Evolutionary conservation across 2,113 vertebrate genomes (phyloP).

Genomic region (Pogona vitticeps): DNA sequence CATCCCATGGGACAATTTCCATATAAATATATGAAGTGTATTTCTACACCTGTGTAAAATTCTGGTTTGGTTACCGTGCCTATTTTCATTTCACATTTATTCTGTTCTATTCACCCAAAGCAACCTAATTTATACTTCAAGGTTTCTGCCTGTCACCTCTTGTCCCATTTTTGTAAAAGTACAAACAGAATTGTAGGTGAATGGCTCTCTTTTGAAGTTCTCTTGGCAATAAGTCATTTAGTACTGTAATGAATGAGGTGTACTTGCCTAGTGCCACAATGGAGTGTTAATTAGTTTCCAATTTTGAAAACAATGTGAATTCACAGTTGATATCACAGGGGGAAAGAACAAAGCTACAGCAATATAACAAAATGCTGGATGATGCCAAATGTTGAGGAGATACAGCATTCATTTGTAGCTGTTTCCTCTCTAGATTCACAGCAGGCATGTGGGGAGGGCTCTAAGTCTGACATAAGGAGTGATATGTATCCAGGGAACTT

Average conservation of each 20-base stretch:
- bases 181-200: not conserved
- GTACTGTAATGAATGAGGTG: slow-evolving; percentile 24
- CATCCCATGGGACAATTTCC: too few relatives aligned
- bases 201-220: not conserved
- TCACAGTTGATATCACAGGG: slow-evolving; percentile 7
- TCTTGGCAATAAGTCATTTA: slow-evolving; percentile 3
- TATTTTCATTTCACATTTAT: not conserved
- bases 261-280: slow-evolving; percentile 7
- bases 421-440: slow-evolving; percentile 13
- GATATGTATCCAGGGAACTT: slow-evolving; percentile 56
- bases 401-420: slow-evolving; percentile 26
- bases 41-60: not conserved
- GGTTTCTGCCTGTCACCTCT: not conserved
- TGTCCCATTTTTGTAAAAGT: not conserved
- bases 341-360: slow-evolving; percentile 27
- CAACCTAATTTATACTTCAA: not conserved
- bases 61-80: not conserved
- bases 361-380: slow-evolving; percentile 33
- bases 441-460: slow-evolving; percentile 51
- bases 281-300: slow-evolving; percentile 41
- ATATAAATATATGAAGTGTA: not conserved
- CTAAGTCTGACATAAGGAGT: slow-evolving; percentile 55
- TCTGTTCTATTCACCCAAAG: not conserved
- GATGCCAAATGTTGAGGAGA: slow-evolving; percentile 51
- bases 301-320: slow-evolving; percentile 36